A percentile compares a stretch with the other conserved stretches of the same genome.
phyloP scores from a whole-genome alignment of 2,888 invertebrate species.

The Hermaeophaga mercurialis region DNA sequence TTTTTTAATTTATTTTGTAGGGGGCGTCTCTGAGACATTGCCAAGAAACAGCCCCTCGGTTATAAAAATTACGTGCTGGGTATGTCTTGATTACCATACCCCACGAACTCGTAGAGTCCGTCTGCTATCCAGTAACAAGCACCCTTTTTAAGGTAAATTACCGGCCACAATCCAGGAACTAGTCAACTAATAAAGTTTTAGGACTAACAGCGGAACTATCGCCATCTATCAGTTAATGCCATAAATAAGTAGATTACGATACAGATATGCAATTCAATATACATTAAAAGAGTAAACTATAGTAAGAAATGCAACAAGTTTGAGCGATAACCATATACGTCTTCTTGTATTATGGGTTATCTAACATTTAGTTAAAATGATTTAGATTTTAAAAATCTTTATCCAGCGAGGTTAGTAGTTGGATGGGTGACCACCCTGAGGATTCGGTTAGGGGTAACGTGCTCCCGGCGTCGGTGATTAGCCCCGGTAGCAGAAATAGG shows the following conservation, averaged over 20 bases:
- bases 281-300: too few species aligned
- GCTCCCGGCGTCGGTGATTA: too few species aligned
- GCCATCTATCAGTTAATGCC: slow-evolving; percentile 7
- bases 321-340: too few species aligned
- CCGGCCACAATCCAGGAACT: background rate
- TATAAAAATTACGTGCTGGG: slow-evolving; percentile 80
- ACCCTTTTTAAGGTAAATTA: slow-evolving; percentile 63
- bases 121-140: slow-evolving; percentile 76
- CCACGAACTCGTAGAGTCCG: slow-evolving; percentile 63
- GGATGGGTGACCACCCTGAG: too few species aligned
- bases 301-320: too few species aligned
- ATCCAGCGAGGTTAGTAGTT: too few species aligned
- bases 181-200: background rate
- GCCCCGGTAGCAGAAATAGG: too few species aligned
- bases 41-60: slow-evolving; percentile 73
- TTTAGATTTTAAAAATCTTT: too few species aligned
- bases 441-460: too few species aligned
- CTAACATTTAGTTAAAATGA: too few species aligned
- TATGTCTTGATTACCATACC: slow-evolving; percentile 89
- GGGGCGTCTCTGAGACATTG: slow-evolving; percentile 71
- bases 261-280: background rate
- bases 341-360: too few species aligned
- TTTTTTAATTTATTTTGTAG: slow-evolving; percentile 34
- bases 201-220: background rate
- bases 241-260: background rate